Evolutionary conservation across 1,140 invertebrate species (phyloP), one percentile per base, ranked within the genome.

Genomic region (Drosophila melanica): DNA sequence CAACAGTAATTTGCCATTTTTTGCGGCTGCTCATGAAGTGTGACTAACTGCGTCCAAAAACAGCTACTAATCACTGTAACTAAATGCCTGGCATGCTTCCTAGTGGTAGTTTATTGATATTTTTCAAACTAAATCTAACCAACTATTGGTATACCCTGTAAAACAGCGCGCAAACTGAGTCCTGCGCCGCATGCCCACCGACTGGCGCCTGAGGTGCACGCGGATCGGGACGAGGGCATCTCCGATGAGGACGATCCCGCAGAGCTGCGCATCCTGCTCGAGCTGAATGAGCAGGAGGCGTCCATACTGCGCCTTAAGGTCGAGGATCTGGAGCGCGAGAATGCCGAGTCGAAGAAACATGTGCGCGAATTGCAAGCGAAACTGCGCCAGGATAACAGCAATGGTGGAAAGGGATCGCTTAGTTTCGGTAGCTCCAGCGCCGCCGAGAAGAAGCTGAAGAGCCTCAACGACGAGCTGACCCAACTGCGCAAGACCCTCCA

Each of bases 201-300:
- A 73, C 90, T 95, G 59, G 93, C 93, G n/a, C 94, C 95, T 57
- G 95, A 96, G 90, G 92, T 93, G 65, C 92, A 93, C 33, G 93
- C 93, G 37, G 95, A 95, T 78, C 96, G 95, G 86, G 95, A 96
- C 90, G 95, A 96, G 91, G 94, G 94, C 37, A 95, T 95, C 70
- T 95, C 94, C 6, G 95, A 96, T 82, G 95, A 96, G 90, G 96
- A 96, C 76, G 96, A 97, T 91, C 93, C 95, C 9, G 94, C 94
- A 33, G 96, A 97, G 84, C 89, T 97, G 45, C 94, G 96, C 78
- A 93, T 98, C 30, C 95, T 97, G 70, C 92, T 98, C 35, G 97
- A 98, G 92, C 92, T 98, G n/a, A 96, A 96, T 82, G 97, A 98
- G 93, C 95, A 96, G 92, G 97, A 98, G 93, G 94, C 96, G 47